Base-by-base conservation (phyloP, 2,113 vertebrate species). In the Tetraodon nigroviridis region DNA sequence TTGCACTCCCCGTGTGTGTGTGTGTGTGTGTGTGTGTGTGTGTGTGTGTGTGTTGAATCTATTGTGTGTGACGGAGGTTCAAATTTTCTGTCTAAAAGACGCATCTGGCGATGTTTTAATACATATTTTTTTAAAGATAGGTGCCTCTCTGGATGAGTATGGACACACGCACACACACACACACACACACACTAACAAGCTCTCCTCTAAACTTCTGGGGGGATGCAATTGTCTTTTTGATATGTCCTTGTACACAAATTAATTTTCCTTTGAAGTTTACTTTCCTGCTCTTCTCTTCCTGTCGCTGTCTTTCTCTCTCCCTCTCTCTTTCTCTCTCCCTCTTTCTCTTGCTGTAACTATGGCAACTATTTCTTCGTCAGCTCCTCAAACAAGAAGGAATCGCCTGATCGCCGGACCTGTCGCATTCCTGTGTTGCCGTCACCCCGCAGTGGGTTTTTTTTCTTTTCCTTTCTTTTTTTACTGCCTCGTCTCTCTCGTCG, bases 301-400 rank as follows among this genome's bases (percentile, higher is more conserved):
- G 46, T 54, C 65, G 61, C 51, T 61, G 3, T 46, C 49, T 73
- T 58, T 51, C 64, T 50, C 58, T 40, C 45, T 21, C 48, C 48
- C 66, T 48, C 49, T 24, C 49, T 48, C 18, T 71, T 44, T 41
- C 29, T 47, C 41, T 42, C 22, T 45, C 75, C 20, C 18, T 74
- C 48, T 41, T 20, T 44, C 41, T 42, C 29, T 45, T 73, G 6
- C 44, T 16, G 86, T 90, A 73, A 63, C 86, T 78, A 89, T 87
- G 83, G 86, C 74, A 89, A 89, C 82, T 69, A 64, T 78, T 78
- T 78, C 65, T 61, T 85, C 64, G 73, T 84, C 82, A 84, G 78
- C 78, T 82, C 59, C 71, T 83, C 75, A 75, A 82, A 71, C 49
- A 51, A 82, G 70, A 76, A 51, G 16, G 55, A 55, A 63, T 86